Conservation (phyloP, 2,888 invertebrate species). For the Falcaria lacertinaria region DNA sequence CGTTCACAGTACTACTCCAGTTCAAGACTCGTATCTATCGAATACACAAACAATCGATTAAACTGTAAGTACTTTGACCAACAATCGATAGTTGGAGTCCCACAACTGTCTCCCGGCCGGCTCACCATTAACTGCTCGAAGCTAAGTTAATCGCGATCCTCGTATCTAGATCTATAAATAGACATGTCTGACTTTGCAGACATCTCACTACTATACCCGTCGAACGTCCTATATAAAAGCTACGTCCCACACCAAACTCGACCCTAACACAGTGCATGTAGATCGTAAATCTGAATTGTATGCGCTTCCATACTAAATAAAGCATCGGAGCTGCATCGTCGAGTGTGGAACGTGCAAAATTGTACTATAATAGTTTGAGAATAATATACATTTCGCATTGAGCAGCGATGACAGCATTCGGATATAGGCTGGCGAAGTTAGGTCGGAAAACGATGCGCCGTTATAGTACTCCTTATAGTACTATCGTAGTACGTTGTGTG, state of each 20-base stretch:
- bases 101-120: conserved; percentile 31
- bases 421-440: conserved; percentile 49
- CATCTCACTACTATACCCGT: conserved; percentile 37
- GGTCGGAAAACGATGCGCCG: conserved; percentile 68
- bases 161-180: conserved; percentile 69
- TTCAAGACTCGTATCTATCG: conserved; percentile 14
- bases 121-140: conserved; percentile 40
- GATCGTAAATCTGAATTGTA: conserved; percentile 22
- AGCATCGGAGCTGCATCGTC: conserved; percentile 16
- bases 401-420: conserved; percentile 19
- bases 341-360: conserved; percentile 11
- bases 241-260: conserved; percentile 16
- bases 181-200: conserved; percentile 67
- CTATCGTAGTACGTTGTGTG: conserved; percentile 62
- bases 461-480: conserved; percentile 71
- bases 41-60: conserved; percentile 40
- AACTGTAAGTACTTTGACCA: conserved; percentile 22
- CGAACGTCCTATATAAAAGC: conserved; percentile 30
- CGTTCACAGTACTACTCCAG: not conserved
- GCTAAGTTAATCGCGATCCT: conserved; percentile 51
- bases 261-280: conserved; percentile 25
- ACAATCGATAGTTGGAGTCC: conserved; percentile 28
- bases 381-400: conserved; percentile 33
- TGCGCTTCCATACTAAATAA: conserved; percentile 6
- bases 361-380: conserved; percentile 14